Conservation (phyloP, 2,888 invertebrate genomes). For the Hydropsyche betteni region DNA sequence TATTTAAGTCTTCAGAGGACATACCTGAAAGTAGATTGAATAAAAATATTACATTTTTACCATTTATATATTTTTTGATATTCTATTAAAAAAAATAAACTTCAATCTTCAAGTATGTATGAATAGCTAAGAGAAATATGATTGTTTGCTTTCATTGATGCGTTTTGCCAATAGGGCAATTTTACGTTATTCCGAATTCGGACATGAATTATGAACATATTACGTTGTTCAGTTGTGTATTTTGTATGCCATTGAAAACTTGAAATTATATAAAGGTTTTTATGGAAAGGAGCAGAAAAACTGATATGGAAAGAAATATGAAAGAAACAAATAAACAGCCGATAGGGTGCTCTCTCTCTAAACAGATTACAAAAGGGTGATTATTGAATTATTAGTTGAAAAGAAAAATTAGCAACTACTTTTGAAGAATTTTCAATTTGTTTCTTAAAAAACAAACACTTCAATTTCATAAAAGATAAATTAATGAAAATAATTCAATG, state of each 20-base stretch:
- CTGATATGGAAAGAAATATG: constrained; percentile 43
- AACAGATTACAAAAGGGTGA: constrained; percentile 51
- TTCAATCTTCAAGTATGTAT: too few species aligned
- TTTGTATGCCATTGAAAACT: constrained; percentile 27
- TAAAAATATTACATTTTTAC: too few species aligned
- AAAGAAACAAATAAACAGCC: constrained; percentile 46
- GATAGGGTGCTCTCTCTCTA: constrained; percentile 52
- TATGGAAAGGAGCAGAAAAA: constrained; percentile 34
- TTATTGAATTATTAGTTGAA: constrained; percentile 46
- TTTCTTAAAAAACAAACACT: too few species aligned
- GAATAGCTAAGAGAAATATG: too few species aligned
- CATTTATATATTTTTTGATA: too few species aligned
- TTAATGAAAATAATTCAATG: too few species aligned
- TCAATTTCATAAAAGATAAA: too few species aligned
- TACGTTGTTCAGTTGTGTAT: constrained; percentile 11
- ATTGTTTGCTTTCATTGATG: too few species aligned
- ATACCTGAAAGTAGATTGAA: neutral
- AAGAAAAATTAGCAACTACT: constrained; percentile 51
- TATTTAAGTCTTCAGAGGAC: constrained; percentile 9
- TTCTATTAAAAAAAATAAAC: too few species aligned
- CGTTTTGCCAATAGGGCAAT: too few species aligned
- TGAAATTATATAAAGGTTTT: constrained; percentile 20
- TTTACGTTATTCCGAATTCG: too few species aligned
- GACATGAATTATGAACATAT: too few species aligned
- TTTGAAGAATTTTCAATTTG: constrained; percentile 30